A percentile compares a stretch with the other conserved stretches of the same genome.
Evolutionary conservation across 1,140 invertebrate genomes (phyloP).

Genomic region (Zaprionus ornatus): DNA sequence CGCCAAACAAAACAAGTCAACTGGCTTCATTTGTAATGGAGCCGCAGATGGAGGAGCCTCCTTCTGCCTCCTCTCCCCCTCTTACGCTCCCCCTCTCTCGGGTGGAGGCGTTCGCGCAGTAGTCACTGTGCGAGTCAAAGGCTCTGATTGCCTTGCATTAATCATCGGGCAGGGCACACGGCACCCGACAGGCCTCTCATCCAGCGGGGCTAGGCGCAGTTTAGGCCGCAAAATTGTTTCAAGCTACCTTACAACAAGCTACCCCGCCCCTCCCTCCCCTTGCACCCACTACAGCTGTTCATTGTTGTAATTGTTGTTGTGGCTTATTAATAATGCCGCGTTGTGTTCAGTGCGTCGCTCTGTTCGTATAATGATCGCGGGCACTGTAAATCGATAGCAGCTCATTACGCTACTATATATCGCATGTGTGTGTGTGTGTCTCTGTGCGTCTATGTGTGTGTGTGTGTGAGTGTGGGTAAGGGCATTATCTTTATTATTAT

Average conservation of each 20-base stretch:
- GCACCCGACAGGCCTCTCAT: constrained; percentile 43
- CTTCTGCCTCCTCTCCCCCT: too few relatives aligned
- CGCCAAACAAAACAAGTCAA: constrained; percentile 63
- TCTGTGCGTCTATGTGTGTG: neutral
- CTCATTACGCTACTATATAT: constrained; percentile 37
- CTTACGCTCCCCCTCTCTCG: neutral
- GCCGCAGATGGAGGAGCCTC: constrained; percentile 6
- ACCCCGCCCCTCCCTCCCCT: neutral
- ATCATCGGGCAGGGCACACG: constrained; percentile 18
- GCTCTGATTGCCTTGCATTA: constrained; percentile 65
- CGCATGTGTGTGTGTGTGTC: neutral
- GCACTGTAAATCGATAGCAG: constrained; percentile 49
- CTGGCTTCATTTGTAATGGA: constrained; percentile 67
- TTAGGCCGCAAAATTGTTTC: constrained; percentile 59
- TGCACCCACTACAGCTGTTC: constrained; percentile 24
- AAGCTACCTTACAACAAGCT: constrained; percentile 52
- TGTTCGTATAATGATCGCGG: constrained; percentile 24
- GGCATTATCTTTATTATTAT: constrained; percentile 39
- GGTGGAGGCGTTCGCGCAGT: constrained; percentile 70
- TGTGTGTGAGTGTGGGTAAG: neutral
- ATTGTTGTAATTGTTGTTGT: constrained; percentile 52
- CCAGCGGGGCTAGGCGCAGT: constrained; percentile 49
- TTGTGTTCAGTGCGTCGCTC: constrained; percentile 1
- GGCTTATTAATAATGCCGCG: constrained; percentile 55
- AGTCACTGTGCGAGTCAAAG: constrained; percentile 58